Conservation (phyloP, 1,140 invertebrate species). For the Papilio polytes region DNA sequence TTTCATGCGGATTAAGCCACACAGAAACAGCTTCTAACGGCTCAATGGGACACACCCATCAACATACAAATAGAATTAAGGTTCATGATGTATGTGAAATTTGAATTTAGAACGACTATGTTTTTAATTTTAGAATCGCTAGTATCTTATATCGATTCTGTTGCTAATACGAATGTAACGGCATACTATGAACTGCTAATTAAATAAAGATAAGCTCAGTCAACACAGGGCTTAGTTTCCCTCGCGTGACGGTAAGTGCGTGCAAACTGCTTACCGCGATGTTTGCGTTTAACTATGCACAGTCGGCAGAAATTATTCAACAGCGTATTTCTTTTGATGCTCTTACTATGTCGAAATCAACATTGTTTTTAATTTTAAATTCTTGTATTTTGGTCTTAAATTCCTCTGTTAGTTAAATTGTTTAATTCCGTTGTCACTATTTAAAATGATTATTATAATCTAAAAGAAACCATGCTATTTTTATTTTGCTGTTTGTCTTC, state of each 20-base stretch:
- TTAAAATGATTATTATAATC: not conserved
- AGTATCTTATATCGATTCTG: not conserved
- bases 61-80: no score
- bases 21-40: no score
- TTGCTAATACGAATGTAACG: not conserved
- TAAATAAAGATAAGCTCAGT: conserved; percentile 33
- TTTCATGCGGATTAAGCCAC: no score
- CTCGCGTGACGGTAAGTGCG: conserved; percentile 31
- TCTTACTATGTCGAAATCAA: not conserved
- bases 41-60: no score
- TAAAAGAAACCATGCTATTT: not conserved
- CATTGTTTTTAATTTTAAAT: not conserved
- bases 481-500: not conserved
- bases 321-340: not conserved
- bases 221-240: conserved; percentile 17
- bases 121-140: not conserved
- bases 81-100: no score
- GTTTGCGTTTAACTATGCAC: conserved; percentile 17
- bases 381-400: not conserved
- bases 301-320: not conserved
- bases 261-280: conserved; percentile 21
- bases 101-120: not conserved
- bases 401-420: not conserved
- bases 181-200: conserved; percentile 27
- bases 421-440: not conserved